A percentile compares a stretch with the other conserved stretches of the same genome.
Evolutionary conservation across 2,888 invertebrate genomes (phyloP).

Genomic region (Notodonta dromedarius): DNA sequence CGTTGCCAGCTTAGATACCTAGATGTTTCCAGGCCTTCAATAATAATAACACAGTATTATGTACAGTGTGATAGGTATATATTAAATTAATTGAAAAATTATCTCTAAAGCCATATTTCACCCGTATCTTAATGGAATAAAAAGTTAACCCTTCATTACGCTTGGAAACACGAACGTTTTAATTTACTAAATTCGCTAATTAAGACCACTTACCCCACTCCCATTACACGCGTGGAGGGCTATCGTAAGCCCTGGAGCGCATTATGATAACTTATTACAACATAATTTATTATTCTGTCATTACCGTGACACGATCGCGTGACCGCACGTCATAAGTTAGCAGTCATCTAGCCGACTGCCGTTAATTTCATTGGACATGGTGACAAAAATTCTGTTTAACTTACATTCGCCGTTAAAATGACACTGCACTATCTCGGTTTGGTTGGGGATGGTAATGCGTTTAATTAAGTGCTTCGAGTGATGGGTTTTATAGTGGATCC

Average conservation of each 20-base stretch:
- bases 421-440: slow-evolving; percentile 59
- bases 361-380: slow-evolving; percentile 81
- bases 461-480: slow-evolving; percentile 64
- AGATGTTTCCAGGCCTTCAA: background rate
- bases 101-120: slow-evolving; percentile 21
- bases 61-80: background rate
- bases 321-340: slow-evolving; percentile 75
- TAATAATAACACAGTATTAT: background rate
- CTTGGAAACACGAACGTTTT: slow-evolving; percentile 54
- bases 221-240: slow-evolving; percentile 47
- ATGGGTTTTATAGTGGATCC: slow-evolving; percentile 66
- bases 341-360: slow-evolving; percentile 57
- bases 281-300: slow-evolving; percentile 83
- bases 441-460: slow-evolving; percentile 62
- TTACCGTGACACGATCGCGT: slow-evolving; percentile 79
- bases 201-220: slow-evolving; percentile 63
- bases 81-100: slow-evolving; percentile 13
- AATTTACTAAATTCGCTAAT: slow-evolving; percentile 76
- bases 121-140: slow-evolving; percentile 23
- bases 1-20: too few species aligned
- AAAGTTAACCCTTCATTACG: slow-evolving; percentile 65
- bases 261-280: slow-evolving; percentile 83
- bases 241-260: slow-evolving; percentile 68
- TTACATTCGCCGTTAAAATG: slow-evolving; percentile 63
- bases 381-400: slow-evolving; percentile 83